Percentiles rank a stretch among this genome's conserved stretches.
These are phyloP conservation scores for Arrhopalites spinosus DNA, from an alignment of 2,888 invertebrate species.

Conservation along the genomic window DNA sequence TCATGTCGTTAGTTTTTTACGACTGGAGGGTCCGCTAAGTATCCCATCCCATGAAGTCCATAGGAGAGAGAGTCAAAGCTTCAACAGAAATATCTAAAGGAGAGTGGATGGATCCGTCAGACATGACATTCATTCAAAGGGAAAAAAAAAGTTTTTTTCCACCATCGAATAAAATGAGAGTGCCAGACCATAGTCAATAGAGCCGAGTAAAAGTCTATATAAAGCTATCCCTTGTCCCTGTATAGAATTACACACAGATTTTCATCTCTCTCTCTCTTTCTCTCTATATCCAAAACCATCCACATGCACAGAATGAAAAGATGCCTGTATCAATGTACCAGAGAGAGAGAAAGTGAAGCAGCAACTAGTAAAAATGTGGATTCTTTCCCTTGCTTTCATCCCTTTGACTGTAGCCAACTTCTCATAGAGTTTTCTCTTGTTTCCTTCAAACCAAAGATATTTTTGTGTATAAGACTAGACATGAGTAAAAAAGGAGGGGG, in stretches of 20 bases:
- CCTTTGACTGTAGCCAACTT: too few species aligned
- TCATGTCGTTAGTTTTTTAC: constrained; percentile 20
- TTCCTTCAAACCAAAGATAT: too few species aligned
- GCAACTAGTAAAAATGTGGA: too few species aligned
- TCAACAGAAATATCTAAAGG: neutral
- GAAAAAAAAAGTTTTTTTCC: constrained; percentile 14
- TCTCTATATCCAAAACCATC: neutral
- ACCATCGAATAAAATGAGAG: constrained; percentile 22
- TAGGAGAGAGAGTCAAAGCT: neutral
- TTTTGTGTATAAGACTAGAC: too few species aligned
- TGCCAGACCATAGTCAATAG: constrained; percentile 17
- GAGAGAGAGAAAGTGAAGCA: too few species aligned
- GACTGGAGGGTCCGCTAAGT: constrained; percentile 10
- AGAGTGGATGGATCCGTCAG: constrained; percentile 24
- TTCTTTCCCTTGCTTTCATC: too few species aligned
- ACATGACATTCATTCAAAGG: constrained; percentile 1
- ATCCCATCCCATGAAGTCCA: neutral
- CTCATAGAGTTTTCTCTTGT: too few species aligned
- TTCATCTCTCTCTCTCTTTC: neutral
- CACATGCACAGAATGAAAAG: neutral
- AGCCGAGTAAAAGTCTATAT: neutral
- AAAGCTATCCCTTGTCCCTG: neutral
- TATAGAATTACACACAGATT: neutral
- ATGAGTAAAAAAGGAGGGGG: too few species aligned
- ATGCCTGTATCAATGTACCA: neutral